Base-by-base conservation (phyloP, 2,888 invertebrate genomes). In the Oligia fasciuncula region DNA sequence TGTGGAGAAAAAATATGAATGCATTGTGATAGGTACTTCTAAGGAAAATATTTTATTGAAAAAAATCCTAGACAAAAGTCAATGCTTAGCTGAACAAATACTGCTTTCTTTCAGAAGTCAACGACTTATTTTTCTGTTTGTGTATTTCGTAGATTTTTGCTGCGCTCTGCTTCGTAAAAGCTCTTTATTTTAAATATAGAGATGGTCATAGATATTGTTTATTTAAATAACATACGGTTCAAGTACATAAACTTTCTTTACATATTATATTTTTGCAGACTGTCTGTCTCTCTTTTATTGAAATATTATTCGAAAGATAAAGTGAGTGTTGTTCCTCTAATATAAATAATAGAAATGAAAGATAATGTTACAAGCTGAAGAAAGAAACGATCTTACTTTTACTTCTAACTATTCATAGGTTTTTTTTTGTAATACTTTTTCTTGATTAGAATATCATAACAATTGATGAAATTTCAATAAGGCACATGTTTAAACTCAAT, bases 121-220 rank as follows among this genome's bases (percentile, higher is more conserved):
- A 76, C 13, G 86, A 70, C 76, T 49, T 63, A 2, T 29, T 35
- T 54, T 40, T n/a, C 29, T 60, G 13, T 62, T 70, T 40, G 46
- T 35, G 19, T 76, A 43, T 49, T 65, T 73, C 14, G 23, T 74
- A 19, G 46, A 66, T 65, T 76, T 76, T 76, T 76, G 60, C 14
- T 66, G 40, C 23, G 17, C 13, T 35, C 23, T 54, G 65, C 51
- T 68, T 74, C 49, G 46, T 35, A 46, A 14, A 77, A 66, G 29
- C 65, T 79, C 5, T 79, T 68, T 73, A 75, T 85, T 87, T 79
- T 74, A 67, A 87, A 79, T 57, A 73, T 19, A 49, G 19, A 49
- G n/a, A 83, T n/a, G 54, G 62, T 71, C 66, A 76, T 81, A 14
- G 51, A 69, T 68, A 77, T 79, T 79, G 73, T 79, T 77, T 71